These are phyloP conservation scores for Chaenodraco wilsoni DNA, from an alignment of 2,797 vertebrate genomes.

Conservation along the genomic window DNA sequence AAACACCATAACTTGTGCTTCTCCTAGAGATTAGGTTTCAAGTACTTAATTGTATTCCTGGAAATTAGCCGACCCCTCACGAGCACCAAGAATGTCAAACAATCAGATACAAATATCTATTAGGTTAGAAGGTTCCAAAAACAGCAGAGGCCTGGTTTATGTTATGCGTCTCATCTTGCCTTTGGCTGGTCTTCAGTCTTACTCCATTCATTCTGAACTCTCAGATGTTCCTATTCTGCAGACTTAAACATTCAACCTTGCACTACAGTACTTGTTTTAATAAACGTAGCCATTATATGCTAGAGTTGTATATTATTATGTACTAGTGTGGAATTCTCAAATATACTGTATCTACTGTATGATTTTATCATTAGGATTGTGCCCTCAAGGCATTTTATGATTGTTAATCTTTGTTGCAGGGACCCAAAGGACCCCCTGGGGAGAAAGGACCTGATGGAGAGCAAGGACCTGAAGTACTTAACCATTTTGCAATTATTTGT, in stretches of 20 bases:
- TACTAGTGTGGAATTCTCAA: background rate
- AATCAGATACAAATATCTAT: conserved; percentile 63
- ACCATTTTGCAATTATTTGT: background rate
- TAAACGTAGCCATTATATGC: background rate
- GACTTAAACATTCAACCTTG: background rate
- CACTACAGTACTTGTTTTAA: conserved; percentile 27
- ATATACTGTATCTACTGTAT: background rate
- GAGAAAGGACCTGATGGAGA: conserved; percentile 90
- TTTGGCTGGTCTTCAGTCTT: conserved; percentile 42
- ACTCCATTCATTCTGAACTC: conserved; percentile 10
- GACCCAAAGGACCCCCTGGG: conserved; percentile 89
- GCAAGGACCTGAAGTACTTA: conserved; percentile 89
- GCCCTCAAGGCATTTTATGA: conserved; percentile 8
- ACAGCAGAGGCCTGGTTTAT: conserved; percentile 44
- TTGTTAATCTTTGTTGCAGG: conserved; percentile 82
- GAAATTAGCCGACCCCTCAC: conserved; percentile 42
- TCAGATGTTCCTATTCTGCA: conserved; percentile 15
- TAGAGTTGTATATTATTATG: conserved; percentile 19
- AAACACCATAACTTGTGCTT: background rate
- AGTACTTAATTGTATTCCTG: conserved; percentile 44
- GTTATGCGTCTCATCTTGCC: conserved; percentile 63
- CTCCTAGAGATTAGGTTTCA: conserved; percentile 26
- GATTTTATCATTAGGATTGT: background rate
- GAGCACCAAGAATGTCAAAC: conserved; percentile 59
- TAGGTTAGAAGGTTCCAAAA: conserved; percentile 37